phyloP scores from a whole-genome alignment of 1,140 invertebrate genomes.

The Metaphire vulgaris region DNA sequence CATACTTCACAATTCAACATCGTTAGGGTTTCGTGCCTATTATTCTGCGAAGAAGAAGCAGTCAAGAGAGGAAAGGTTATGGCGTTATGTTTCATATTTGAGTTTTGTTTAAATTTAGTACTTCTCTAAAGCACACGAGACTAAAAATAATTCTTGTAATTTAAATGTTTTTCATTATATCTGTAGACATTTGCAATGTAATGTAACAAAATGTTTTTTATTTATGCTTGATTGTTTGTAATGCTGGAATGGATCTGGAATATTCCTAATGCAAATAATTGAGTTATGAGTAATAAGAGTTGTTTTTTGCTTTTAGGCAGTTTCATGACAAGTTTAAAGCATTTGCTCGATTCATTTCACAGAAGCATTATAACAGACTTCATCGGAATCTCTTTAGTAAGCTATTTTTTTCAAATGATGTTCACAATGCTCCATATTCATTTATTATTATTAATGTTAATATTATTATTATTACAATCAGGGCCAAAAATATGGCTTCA shows the following conservation, averaged over 20 bases:
- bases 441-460: no score
- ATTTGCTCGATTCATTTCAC: neutral
- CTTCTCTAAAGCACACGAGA: no score
- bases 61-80: slow-evolving; percentile 35
- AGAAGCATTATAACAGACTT: neutral
- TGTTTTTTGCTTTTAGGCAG: neutral
- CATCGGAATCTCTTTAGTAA: neutral
- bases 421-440: no score
- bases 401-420: no score
- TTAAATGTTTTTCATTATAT: no score
- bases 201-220: neutral
- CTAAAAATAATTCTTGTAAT: no score
- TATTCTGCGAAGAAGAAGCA: slow-evolving; percentile 56
- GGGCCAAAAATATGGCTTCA: no score
- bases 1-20: slow-evolving; percentile 29
- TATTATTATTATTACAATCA: no score
- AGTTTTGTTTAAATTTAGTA: no score
- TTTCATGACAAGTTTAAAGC: neutral
- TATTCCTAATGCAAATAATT: no score
- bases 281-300: neutral
- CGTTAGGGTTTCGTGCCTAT: slow-evolving; percentile 20
- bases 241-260: no score
- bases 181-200: no score
- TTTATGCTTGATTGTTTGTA: neutral
- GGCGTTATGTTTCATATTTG: neutral